phyloP scores from a whole-genome alignment of 2,113 vertebrate species.

The Labeo catla region DNA sequence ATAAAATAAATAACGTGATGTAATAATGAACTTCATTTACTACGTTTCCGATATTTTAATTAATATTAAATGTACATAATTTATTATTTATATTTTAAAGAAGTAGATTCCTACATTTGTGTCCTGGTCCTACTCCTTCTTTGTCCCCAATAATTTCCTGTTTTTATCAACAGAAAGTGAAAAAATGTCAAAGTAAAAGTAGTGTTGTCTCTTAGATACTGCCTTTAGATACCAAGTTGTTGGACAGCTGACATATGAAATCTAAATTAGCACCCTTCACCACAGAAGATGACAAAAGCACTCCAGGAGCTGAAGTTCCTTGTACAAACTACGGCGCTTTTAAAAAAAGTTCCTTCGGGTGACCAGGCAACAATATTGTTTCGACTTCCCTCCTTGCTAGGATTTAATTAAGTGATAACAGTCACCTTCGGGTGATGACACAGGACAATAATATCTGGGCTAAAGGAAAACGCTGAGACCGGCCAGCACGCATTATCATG shows the following conservation, averaged over 20 bases:
- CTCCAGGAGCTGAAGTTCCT: slow-evolving; percentile 13
- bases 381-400: slow-evolving; percentile 87
- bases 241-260: slow-evolving; percentile 26
- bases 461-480: slow-evolving; percentile 86
- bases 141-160: neutral
- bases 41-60: neutral
- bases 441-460: slow-evolving; percentile 90
- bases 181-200: neutral
- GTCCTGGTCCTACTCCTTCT: neutral
- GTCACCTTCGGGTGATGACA: slow-evolving; percentile 91
- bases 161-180: neutral
- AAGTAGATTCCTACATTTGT: neutral
- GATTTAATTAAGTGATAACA: slow-evolving; percentile 96
- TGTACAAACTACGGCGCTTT: slow-evolving; percentile 39
- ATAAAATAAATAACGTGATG: too few relatives aligned
- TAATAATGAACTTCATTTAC: neutral
- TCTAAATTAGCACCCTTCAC: slow-evolving; percentile 31
- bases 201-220: slow-evolving; percentile 6
- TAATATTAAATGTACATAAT: neutral
- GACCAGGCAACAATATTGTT: slow-evolving; percentile 90
- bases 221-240: neutral
- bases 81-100: too few relatives aligned
- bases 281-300: slow-evolving; percentile 28
- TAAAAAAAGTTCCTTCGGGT: slow-evolving; percentile 81
- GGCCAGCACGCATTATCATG: slow-evolving; percentile 86